Evolutionary conservation across 2,888 invertebrate species (phyloP).

Genomic region (Habrosyne pyritoides): DNA sequence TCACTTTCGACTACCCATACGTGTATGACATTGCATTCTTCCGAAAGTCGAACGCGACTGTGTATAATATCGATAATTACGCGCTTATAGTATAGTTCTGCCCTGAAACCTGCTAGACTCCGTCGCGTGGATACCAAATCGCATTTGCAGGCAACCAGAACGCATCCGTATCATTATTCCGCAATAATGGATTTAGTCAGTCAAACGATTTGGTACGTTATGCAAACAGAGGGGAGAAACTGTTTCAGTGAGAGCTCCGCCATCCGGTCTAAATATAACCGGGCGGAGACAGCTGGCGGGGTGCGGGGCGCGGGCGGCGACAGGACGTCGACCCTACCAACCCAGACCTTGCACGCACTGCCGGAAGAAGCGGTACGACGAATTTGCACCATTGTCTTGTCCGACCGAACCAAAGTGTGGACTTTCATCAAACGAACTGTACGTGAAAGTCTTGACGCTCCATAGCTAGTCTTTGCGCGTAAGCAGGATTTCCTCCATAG

Average conservation of each 20-base stretch:
- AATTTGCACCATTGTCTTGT: conserved; percentile 52
- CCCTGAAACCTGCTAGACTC: background rate
- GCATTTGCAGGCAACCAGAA: conserved; percentile 17
- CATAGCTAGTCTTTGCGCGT: conserved; percentile 14
- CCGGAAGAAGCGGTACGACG: conserved; percentile 57
- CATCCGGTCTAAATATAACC: conserved; percentile 77
- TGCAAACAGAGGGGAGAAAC: conserved; percentile 73
- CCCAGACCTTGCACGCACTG: conserved; percentile 72
- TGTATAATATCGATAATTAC: background rate
- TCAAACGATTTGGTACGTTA: conserved; percentile 58
- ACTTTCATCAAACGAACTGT: conserved; percentile 16
- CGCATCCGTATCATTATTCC: conserved; percentile 36
- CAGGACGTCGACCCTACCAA: conserved; percentile 68
- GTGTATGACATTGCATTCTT: background rate
- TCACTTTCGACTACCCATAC: background rate
- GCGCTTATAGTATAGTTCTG: background rate
- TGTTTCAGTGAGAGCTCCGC: conserved; percentile 70
- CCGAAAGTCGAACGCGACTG: background rate
- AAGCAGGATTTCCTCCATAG: conserved; percentile 32
- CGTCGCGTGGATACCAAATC: background rate
- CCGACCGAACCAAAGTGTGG: conserved; percentile 13
- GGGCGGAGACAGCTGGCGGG: conserved; percentile 65
- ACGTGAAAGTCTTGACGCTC: conserved; percentile 12
- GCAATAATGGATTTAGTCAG: conserved; percentile 48
- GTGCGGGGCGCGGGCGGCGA: conserved; percentile 39